Evolutionary conservation across 2,888 invertebrate genomes (phyloP).

Genomic region (Diploptera punctata): DNA sequence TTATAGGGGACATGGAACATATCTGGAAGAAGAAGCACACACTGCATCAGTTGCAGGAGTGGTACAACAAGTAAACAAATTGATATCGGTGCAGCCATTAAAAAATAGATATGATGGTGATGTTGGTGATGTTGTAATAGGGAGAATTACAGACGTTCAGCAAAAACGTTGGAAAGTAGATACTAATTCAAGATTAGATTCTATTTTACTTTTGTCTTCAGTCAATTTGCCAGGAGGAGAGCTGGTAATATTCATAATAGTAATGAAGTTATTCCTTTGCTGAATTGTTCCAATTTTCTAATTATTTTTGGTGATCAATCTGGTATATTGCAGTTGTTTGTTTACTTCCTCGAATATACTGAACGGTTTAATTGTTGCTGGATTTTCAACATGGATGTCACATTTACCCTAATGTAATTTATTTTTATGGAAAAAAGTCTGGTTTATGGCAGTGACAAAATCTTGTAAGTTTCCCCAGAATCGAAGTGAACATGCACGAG

Average conservation of each 20-base stretch:
- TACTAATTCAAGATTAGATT: slow-evolving; percentile 89
- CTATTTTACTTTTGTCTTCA: slow-evolving; percentile 85
- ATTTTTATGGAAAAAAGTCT: too few species aligned
- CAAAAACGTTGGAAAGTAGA: slow-evolving; percentile 96
- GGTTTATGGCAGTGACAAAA: too few species aligned
- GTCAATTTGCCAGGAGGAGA: slow-evolving; percentile 98
- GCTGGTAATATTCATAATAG: slow-evolving; percentile 69
- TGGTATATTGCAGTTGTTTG: too few species aligned
- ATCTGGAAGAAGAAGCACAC: slow-evolving; percentile 78
- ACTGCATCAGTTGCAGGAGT: slow-evolving; percentile 95
- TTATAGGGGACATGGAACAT: slow-evolving; percentile 99
- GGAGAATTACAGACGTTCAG: slow-evolving; percentile 92
- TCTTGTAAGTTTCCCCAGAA: too few species aligned
- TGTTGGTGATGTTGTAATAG: slow-evolving; percentile 97
- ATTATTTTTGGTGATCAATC: too few species aligned
- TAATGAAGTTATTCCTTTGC: too few species aligned
- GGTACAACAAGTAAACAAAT: slow-evolving; percentile 92
- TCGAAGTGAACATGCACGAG: too few species aligned
- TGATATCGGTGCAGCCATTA: slow-evolving; percentile 89
- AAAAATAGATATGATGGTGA: slow-evolving; percentile 92
- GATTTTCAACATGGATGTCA: too few species aligned
- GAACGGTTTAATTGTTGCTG: too few species aligned
- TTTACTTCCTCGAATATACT: too few species aligned
- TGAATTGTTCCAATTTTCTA: too few species aligned
- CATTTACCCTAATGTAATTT: too few species aligned